Evolutionary conservation across 2,113 vertebrate species (phyloP), one percentile per base, ranked within the genome.

Genomic region (Boleophthalmus pectinirostris): DNA sequence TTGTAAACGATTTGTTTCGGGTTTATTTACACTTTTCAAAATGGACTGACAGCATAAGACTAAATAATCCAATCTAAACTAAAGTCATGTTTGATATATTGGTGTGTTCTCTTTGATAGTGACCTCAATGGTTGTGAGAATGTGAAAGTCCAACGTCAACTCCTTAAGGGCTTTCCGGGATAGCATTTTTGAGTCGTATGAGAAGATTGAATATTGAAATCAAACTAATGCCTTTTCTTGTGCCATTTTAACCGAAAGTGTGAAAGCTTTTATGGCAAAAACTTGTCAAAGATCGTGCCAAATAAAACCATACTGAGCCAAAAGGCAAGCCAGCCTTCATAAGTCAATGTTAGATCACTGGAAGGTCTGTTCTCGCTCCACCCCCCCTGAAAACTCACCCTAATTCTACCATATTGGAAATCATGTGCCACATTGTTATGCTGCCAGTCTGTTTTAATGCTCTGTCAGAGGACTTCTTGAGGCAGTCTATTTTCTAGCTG

Each of bases 11-110:
- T 38, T 38, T 38, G 61, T 61, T 66, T 66, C n/a, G n/a, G 20
- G 33, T 47, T 47, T 76, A 20, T 80, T 90, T 76, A 68, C 85
- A 63, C 74, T 90, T 78, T 70, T 80, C 78, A 84, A 89, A 93
- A 89, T 90, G 90, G 91, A 90, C 92, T 92, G 90, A 91, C 92
- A 93, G 92, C 90, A 92, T 92, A 93, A 85, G 70, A 88, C 87
- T 79, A 83, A 87, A 87, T 83, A 74, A 75, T 82, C 79, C 74
- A 82, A 78, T 67, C 58, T 43, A 82, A 78, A 77, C 72, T 46
- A 75, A 82, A 85, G 75, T 83, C 78, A 88, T 83, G 86, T 87
- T 88, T 87, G 73, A 76, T 87, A 74, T 70, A 89, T 91, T 88
- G 85, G 87, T 85, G 73, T 57, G 77, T 73, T 85, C 85, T 84